Base-by-base conservation (phyloP, 2,113 vertebrate genomes). In the Terrapene triunguis region DNA sequence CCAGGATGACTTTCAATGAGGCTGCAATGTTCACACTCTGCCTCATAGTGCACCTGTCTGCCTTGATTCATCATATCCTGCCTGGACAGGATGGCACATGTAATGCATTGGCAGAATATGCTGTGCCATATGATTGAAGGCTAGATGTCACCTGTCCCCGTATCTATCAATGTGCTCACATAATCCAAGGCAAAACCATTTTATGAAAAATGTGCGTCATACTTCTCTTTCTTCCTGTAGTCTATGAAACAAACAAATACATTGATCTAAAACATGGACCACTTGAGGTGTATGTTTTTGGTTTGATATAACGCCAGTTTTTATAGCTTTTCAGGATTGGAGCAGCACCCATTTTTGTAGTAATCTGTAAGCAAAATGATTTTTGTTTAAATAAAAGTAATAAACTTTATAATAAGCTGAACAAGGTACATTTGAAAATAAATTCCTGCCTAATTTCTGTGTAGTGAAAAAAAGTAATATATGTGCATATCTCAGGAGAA, bases 351-450 rank as follows among this genome's bases (percentile, higher is more conserved):
- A 3, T 2, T 85, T 93, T 19, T n/a, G 35, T 62, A 62, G 29
- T 62, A 62, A 62, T 16, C 12, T 51, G n/a, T 38, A 72, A 42
- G 38, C 10, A 72, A 38, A 42, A 22, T 10, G 1, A 7, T 54
- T 54, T n/a, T 69, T 72, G 19, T 19, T 10, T 1, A 38, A 21
- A 72, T 11, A 72, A 11, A 74, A 74, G 69, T 9, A 74, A 74
- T 24, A 42, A 21, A 85, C 85, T 88, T 91, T 9, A 81, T 32
- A 74, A 87, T 89, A 27, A 16, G 0, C 74, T 80, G 59, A 13
- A 93, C 21, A n/a, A 65, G 13, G 8, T 82, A 35, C 8, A 89
- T 89, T 90, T 91, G 79, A 55, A 93, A 95, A 50, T 38, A 93
- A 35, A 87, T 57, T 27, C 22, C 54, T 17, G 53, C 2, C 4